Evolutionary conservation across 2,888 invertebrate species (phyloP), one percentile per base, ranked within the genome.

Genomic region (Halictus quadricinctus): DNA sequence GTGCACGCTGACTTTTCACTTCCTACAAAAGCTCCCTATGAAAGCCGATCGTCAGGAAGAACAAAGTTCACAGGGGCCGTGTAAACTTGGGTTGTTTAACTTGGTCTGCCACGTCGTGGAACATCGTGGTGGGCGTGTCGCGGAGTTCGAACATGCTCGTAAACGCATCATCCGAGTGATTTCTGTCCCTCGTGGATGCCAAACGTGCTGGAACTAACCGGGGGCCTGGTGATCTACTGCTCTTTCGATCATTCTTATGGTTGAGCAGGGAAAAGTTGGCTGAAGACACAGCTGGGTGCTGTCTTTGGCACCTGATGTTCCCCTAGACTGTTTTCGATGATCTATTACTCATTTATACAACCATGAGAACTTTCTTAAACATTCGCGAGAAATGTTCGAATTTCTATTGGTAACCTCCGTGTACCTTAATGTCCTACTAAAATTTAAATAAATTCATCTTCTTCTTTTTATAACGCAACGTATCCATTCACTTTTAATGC

Each of bases 161-260:
- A 70, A 86, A 85, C 64, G 74, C 82, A 77, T 75, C 79, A 58
- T 60, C 76, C 76, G 43, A 60, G 70, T 74, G 66, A 72, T 50
- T 72, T 21, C 18, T 29, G 76, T 36, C 46, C 46, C 25, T 43
- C 15, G 41, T 36, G 50, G 73, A 50, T 64, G 72, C 48, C 29
- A 58, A 79, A 60, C 72, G 72, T 48, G 64, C 21, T 69, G 70
- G 50, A 50, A 78, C 66, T 78, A 83, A 79, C 78, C 54, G 10
- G 58, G 64, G 6, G 25, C 1, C 3, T 12, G 66, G 66, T 29
- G 66, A 69, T 36, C 66, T 69, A 46, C n/a, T 12, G n/a, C 72
- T 72, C 46, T 46, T 46, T n/a, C 3, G 46, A 46, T 25, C 21
- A 13, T 15, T 25, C 25, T 13, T 13, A 64, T 15, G 64, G 29